A percentile compares a stretch with the other conserved stretches of the same genome.
Evolutionary conservation across 2,888 invertebrate genomes (phyloP).

Genomic region (Cacoxenus indagator): DNA sequence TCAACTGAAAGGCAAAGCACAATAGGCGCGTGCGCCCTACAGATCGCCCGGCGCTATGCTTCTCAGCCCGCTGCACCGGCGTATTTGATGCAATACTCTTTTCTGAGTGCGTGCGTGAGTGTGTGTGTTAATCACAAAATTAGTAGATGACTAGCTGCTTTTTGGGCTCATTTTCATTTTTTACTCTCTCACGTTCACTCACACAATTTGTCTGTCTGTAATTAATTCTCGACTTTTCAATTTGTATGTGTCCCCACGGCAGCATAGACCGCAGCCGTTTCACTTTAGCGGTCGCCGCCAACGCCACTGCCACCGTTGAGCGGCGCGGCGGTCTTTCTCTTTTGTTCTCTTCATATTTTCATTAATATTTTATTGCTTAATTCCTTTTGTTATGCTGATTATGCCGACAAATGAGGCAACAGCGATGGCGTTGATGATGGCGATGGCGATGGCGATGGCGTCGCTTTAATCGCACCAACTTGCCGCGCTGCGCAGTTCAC

Average conservation of each 20-base stretch:
- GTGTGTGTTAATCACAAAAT: constrained; percentile 58
- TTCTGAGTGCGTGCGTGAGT: constrained; percentile 23
- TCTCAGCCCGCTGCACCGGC: constrained; percentile 13
- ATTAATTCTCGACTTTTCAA: constrained; percentile 21
- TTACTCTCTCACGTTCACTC: constrained; percentile 11
- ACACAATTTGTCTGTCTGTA: constrained; percentile 20
- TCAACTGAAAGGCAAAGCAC: background rate
- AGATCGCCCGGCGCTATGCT: background rate
- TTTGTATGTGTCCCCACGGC: constrained; percentile 9
- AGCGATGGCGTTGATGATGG: too few species aligned
- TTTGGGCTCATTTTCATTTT: constrained; percentile 30
- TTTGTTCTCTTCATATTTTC: constrained; percentile 43
- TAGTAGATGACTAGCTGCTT: constrained; percentile 68
- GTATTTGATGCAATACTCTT: constrained; percentile 24
- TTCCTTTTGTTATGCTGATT: constrained; percentile 69
- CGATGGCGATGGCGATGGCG: too few species aligned
- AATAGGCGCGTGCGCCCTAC: too few species aligned
- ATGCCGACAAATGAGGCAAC: constrained; percentile 54
- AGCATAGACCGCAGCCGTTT: too few species aligned
- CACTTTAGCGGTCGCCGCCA: background rate
- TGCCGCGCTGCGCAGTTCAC: background rate
- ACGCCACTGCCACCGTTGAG: background rate
- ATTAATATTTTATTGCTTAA: constrained; percentile 68
- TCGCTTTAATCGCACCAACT: constrained; percentile 2
- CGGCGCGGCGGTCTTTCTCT: constrained; percentile 9